A percentile compares a stretch with the other conserved stretches of the same genome.
Conservation (phyloP, 2,888 invertebrate genomes). For the Xanthorhoe spadicearia region DNA sequence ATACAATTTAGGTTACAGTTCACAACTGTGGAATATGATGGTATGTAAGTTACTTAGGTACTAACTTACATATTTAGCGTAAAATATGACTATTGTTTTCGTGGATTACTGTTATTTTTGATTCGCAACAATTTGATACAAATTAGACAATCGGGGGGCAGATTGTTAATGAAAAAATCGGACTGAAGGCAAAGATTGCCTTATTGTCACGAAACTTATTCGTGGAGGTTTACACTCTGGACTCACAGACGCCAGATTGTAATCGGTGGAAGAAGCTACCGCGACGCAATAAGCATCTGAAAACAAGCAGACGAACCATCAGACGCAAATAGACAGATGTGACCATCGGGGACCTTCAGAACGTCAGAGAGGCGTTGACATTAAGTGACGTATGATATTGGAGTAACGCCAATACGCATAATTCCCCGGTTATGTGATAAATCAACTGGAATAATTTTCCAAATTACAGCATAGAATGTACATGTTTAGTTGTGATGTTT, state of each 20-base stretch:
- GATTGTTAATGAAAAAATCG: too few relatives aligned
- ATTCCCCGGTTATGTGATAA: conserved; percentile 26
- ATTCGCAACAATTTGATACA: too few relatives aligned
- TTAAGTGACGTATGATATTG: conserved; percentile 51
- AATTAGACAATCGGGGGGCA: too few relatives aligned
- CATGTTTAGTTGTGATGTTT: conserved; percentile 17
- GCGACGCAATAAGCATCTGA: conserved; percentile 8
- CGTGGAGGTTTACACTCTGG: not conserved
- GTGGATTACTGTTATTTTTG: too few relatives aligned
- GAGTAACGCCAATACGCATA: conserved; percentile 42
- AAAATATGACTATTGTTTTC: too few relatives aligned
- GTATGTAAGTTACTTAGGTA: too few relatives aligned
- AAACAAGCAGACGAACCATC: conserved; percentile 27
- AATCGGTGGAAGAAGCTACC: conserved; percentile 5
- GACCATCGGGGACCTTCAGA: conserved; percentile 45
- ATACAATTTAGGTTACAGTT: too few relatives aligned
- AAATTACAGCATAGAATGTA: not conserved
- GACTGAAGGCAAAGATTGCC: too few relatives aligned
- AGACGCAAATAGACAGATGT: conserved; percentile 47
- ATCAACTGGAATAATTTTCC: conserved; percentile 27
- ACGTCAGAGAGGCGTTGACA: conserved; percentile 58
- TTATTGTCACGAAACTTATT: too few relatives aligned
- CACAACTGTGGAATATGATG: too few relatives aligned
- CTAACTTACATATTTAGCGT: too few relatives aligned
- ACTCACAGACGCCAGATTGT: not conserved